phyloP scores from a whole-genome alignment of 1,140 invertebrate species.

The fruit fly (Drosophila melanogaster) region DNA sequence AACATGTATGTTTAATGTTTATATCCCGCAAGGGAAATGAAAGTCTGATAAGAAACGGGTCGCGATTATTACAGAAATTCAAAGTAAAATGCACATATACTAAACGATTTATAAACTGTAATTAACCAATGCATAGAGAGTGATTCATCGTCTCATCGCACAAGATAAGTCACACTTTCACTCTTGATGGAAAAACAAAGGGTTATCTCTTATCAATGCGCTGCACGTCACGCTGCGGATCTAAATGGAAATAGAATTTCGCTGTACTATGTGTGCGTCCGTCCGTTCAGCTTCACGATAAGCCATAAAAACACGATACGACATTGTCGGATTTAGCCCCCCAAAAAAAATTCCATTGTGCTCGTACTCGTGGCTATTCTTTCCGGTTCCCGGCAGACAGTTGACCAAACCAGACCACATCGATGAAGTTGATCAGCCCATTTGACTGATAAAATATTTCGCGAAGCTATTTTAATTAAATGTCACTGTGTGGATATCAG shows the following conservation, averaged over 20 bases:
- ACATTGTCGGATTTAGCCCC: constrained; percentile 3
- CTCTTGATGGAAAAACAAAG: constrained; percentile 28
- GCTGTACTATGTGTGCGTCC: constrained; percentile 13
- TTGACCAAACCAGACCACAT: background rate
- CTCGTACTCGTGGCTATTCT: constrained; percentile 10
- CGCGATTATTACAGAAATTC: constrained; percentile 12
- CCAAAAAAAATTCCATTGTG: constrained; percentile 33
- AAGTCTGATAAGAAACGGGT: constrained; percentile 6
- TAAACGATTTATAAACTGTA: background rate
- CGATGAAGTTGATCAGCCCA: constrained; percentile 11
- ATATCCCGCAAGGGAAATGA: background rate
- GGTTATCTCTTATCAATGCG: constrained; percentile 42
- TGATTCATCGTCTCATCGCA: constrained; percentile 36
- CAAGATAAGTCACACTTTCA: constrained; percentile 37
- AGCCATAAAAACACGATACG: constrained; percentile 29
- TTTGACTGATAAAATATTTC: constrained; percentile 5
- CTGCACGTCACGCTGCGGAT: constrained; percentile 65
- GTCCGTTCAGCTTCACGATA: constrained; percentile 25
- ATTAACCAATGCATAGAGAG: background rate
- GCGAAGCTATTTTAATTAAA: constrained; percentile 16
- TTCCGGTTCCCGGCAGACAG: constrained; percentile 13
- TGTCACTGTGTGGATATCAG: no score
- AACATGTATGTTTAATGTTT: background rate
- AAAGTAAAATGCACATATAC: background rate
- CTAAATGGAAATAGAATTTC: constrained; percentile 39